Percentiles rank a stretch among this genome's conserved stretches.
phyloP scores from a whole-genome alignment of 2,797 vertebrate genomes.

The Chiroxiphia lanceolata region DNA sequence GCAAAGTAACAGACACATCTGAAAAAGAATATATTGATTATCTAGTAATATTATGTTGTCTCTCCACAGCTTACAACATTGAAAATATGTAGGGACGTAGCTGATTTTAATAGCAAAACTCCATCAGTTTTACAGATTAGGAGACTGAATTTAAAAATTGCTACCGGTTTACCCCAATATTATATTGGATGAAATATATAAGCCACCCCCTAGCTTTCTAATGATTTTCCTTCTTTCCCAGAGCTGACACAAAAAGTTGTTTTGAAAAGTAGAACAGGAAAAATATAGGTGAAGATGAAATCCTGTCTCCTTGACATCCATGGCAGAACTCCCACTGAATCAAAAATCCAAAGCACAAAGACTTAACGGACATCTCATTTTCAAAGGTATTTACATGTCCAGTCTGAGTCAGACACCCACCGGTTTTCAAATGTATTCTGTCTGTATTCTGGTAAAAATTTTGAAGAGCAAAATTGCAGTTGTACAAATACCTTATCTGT shows the following conservation, averaged over 20 bases:
- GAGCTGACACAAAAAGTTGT: background rate
- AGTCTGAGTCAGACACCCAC: background rate
- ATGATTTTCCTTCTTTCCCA: background rate
- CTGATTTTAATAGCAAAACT: background rate
- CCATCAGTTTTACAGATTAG: background rate
- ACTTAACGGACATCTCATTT: background rate
- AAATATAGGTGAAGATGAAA: conserved; percentile 11
- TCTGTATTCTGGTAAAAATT: background rate
- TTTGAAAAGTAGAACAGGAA: conserved; percentile 1
- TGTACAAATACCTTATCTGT: background rate
- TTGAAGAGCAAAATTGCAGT: background rate
- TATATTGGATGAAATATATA: background rate
- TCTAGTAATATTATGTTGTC: background rate
- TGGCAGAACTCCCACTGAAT: background rate
- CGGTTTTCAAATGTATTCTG: background rate
- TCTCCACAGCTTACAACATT: background rate
- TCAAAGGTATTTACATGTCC: background rate
- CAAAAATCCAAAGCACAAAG: background rate
- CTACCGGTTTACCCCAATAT: background rate
- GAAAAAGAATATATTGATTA: background rate
- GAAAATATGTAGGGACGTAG: background rate
- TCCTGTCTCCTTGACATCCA: background rate
- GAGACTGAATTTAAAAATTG: background rate
- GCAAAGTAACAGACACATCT: background rate
- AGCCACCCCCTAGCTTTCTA: background rate